Evolutionary conservation across 2,888 invertebrate species (phyloP), one percentile per base, ranked within the genome.

Genomic region (Euzophera pinguis): DNA sequence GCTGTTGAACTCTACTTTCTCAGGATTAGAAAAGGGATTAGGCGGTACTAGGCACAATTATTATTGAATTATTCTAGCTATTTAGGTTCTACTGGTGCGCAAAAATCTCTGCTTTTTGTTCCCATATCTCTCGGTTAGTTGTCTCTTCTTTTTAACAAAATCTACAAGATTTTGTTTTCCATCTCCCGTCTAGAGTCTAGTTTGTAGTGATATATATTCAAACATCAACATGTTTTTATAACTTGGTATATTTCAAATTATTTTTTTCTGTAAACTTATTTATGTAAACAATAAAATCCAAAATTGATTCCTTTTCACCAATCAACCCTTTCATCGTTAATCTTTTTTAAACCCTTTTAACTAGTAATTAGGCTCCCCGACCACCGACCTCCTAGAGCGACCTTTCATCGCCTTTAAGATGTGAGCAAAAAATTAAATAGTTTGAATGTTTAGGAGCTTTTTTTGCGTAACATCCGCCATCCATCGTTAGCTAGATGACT

Each of bases 401-500:
- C 64, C 73, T 77, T 65, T 81, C 73, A 71, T 61, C 75, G 61
- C 65, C 52, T 60, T 53, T 51, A 60, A 64, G 54, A 63, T 53
- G 54, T 52, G 56, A 59, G 64, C 71, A 81, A 81, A 79, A 81
- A 73, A 74, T 57, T 45, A 58, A 71, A 70, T 67, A 65, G 64
- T 71, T 69, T 53, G 62, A 73, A 71, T 70, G 63, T 65, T 69
- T 60, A 52, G 50, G 55, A 49, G 50, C 55, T 55, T 75, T 82
- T 84, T 86, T 85, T 84, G 83, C 78, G 61, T 58, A 61, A 57
- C 64, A 62, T 51, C 64, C 68, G 71, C 69, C 71, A 75, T 83
- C 69, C 71, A 75, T 83, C 75, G 76, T 79, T 76, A 71, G 64
- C 69, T 67, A 74, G 75, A 76, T 78, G 76, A 78, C 68, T 75